Conservation (phyloP, 2,888 invertebrate species). For the Eupithecia centaureata region DNA sequence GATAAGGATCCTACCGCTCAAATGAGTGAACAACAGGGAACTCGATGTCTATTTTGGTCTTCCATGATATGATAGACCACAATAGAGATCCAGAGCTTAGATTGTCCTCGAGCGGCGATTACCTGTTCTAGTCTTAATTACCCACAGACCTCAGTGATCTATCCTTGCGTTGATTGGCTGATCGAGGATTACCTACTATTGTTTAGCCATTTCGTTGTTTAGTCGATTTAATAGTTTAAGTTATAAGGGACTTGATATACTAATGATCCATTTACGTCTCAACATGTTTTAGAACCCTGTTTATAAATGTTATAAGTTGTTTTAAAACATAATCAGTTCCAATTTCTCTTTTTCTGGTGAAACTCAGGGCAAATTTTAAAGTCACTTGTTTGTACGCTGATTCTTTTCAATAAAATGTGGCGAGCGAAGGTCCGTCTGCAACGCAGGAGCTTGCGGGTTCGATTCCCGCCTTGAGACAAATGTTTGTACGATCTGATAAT, state of each 20-base stretch:
- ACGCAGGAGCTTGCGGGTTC: no score
- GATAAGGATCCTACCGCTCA: no score
- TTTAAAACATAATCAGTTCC: background rate
- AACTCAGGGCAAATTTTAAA: no score
- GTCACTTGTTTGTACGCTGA: no score
- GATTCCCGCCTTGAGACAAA: no score
- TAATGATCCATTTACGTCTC: background rate
- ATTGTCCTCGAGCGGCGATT: background rate
- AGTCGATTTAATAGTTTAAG: constrained; percentile 8
- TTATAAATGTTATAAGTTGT: background rate
- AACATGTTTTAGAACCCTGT: background rate
- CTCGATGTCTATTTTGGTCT: background rate
- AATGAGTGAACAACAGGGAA: no score
- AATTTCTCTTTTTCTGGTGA: no score
- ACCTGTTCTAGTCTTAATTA: background rate
- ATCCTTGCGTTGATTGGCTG: constrained; percentile 3
- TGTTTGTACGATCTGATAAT: no score
- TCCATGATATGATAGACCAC: background rate
- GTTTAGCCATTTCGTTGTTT: background rate
- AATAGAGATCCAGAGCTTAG: background rate
- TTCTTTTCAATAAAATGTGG: no score
- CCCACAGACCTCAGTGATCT: constrained; percentile 4
- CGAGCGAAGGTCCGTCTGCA: no score
- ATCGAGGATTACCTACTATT: constrained; percentile 6
- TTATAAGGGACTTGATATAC: background rate